These are phyloP conservation scores for Balaeniceps rex DNA, from an alignment of 2,113 vertebrate species.

Conservation along the genomic window DNA sequence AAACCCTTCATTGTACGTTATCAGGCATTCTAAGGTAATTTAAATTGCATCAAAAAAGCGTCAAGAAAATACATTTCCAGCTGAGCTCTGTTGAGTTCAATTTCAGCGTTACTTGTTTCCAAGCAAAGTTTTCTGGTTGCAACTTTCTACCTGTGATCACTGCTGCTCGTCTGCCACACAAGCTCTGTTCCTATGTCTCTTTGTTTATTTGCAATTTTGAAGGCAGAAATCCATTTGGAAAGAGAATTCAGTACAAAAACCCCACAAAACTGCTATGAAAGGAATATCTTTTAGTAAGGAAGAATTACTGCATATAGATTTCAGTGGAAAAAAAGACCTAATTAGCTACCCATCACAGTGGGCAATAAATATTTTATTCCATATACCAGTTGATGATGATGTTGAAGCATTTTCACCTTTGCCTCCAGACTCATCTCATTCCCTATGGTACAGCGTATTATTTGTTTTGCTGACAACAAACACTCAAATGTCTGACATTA, in stretches of 20 bases:
- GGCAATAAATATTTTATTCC: slow-evolving; percentile 37
- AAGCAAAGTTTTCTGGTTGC: background rate
- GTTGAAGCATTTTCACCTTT: slow-evolving; percentile 7
- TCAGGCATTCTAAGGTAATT: background rate
- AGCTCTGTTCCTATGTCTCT: background rate
- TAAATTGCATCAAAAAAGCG: background rate
- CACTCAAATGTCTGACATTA: slow-evolving; percentile 51
- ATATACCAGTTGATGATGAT: background rate
- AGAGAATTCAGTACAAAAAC: background rate
- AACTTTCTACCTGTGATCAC: background rate
- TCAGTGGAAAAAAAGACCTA: background rate
- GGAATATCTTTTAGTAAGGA: background rate
- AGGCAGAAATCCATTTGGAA: background rate
- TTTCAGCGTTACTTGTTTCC: background rate
- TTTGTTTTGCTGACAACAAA: slow-evolving; percentile 66
- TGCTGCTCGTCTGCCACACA: rapidly evolving
- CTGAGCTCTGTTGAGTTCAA: background rate
- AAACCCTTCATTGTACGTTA: background rate
- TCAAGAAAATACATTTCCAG: background rate
- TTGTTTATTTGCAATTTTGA: background rate
- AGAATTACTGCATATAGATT: background rate
- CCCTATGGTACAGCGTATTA: background rate
- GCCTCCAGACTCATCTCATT: background rate
- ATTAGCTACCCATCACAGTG: background rate
- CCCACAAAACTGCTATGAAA: background rate